Percentiles rank a stretch among this genome's conserved stretches.
These are phyloP conservation scores for Holothuria scabra DNA, from an alignment of 53 echinoderm and acorn worm species.

Conservation along the genomic window DNA sequence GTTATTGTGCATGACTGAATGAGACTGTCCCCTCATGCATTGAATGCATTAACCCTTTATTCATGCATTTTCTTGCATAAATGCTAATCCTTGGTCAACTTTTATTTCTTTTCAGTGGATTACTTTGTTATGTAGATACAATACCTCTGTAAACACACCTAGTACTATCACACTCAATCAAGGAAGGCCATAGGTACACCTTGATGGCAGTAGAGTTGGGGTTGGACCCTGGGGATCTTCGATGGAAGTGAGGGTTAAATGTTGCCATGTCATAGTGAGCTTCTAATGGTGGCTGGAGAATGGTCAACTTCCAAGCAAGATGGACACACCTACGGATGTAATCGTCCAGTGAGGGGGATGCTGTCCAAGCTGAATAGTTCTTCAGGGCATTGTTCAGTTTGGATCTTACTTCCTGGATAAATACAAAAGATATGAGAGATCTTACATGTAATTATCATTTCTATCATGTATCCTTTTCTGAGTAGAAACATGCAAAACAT, in stretches of 20 bases:
- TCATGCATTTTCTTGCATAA: too few relatives aligned
- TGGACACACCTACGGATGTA: conserved; percentile 79
- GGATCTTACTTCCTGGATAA: conserved; percentile 76
- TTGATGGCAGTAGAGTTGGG: conserved; percentile 64
- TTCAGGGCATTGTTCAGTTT: conserved; percentile 62
- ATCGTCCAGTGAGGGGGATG: conserved; percentile 57
- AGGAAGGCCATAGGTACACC: conserved; percentile 85
- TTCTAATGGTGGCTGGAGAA: conserved; percentile 72
- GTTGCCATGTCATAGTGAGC: conserved; percentile 76
- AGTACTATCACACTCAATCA: conserved; percentile 68
- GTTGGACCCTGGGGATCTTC: conserved; percentile 75
- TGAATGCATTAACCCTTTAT: too few relatives aligned
- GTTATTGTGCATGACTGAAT: too few relatives aligned
- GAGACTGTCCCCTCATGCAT: too few relatives aligned
- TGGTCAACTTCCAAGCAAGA: conserved; percentile 84
- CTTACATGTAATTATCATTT: too few relatives aligned
- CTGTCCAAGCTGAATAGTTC: conserved; percentile 64
- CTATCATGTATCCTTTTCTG: too few relatives aligned
- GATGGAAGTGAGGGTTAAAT: conserved; percentile 71
- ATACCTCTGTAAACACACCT: conserved; percentile 89
- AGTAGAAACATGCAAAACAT: too few relatives aligned
- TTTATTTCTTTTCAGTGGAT: too few relatives aligned
- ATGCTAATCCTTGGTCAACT: too few relatives aligned
- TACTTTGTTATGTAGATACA: conserved; percentile 68
- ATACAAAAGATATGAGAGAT: too few relatives aligned